Conservation (phyloP, 2,797 vertebrate genomes). For the Eutrigla gurnardus region DNA sequence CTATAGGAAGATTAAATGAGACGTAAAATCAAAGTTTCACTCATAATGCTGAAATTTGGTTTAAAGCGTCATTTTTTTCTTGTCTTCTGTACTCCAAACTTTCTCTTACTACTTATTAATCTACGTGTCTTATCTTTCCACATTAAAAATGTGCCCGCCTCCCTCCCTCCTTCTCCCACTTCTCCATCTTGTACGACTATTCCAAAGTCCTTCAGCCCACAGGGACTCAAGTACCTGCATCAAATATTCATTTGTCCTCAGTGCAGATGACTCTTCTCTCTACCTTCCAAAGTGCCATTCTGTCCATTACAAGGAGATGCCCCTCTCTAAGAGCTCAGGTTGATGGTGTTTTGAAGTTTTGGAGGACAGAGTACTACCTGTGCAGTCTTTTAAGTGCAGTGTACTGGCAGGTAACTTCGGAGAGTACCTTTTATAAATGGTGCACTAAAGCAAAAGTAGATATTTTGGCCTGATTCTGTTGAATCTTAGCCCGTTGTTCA, state of each 20-base stretch:
- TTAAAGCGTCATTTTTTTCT: not conserved
- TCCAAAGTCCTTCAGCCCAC: conserved; percentile 55
- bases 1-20: conserved; percentile 4
- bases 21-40: conserved; percentile 18
- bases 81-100: conserved; percentile 2
- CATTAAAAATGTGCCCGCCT: conserved; percentile 1
- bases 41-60: not conserved
- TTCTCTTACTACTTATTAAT: not conserved
- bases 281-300: conserved; percentile 42
- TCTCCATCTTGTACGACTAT: conserved; percentile 34
- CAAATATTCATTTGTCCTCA: conserved; percentile 75
- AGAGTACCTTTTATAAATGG: conserved; percentile 7
- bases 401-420: conserved; percentile 20
- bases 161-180: not conserved
- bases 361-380: conserved; percentile 19
- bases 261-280: conserved; percentile 48
- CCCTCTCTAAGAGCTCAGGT: conserved; percentile 51
- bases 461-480: conserved; percentile 31
- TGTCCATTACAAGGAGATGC: conserved; percentile 40
- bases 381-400: conserved; percentile 44
- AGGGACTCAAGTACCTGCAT: conserved; percentile 57
- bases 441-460: conserved; percentile 32
- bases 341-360: conserved; percentile 44
- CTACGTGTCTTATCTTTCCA: not conserved
- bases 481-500: conserved; percentile 1